Evolutionary conservation across 2,888 invertebrate genomes (phyloP).

Genomic region (Cerceris ruficornis): DNA sequence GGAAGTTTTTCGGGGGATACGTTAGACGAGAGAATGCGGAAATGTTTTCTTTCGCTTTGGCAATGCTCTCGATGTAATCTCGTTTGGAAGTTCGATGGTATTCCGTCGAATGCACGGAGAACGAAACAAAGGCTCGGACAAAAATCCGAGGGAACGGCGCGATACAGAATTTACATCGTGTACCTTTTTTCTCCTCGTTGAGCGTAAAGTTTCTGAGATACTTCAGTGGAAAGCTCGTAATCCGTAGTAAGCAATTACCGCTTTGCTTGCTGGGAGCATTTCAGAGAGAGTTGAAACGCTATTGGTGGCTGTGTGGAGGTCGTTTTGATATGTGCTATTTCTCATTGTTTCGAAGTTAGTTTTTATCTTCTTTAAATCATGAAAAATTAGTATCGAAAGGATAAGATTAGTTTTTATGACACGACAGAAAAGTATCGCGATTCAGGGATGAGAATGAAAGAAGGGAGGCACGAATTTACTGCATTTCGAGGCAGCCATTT

Average conservation of each 20-base stretch:
- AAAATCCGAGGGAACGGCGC: background rate
- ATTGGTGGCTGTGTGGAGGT: too few relatives aligned
- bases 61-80: too few relatives aligned
- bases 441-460: too few relatives aligned
- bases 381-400: too few relatives aligned
- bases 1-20: too few relatives aligned
- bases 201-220: background rate
- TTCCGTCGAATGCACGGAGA: background rate
- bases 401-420: too few relatives aligned
- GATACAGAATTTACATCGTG: background rate
- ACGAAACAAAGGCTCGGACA: background rate
- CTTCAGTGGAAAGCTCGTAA: background rate
- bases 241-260: constrained; percentile 4
- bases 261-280: background rate
- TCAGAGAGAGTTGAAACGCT: background rate
- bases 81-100: background rate
- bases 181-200: background rate
- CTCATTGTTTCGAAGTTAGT: too few relatives aligned
- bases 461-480: background rate
- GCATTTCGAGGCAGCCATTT: constrained; percentile 27
- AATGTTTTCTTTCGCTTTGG: too few relatives aligned
- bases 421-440: too few relatives aligned
- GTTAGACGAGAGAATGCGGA: too few relatives aligned
- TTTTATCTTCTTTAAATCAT: too few relatives aligned
- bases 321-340: too few relatives aligned